Base-by-base conservation (phyloP, 2,888 invertebrate genomes). In the Xylota sylvarum region DNA sequence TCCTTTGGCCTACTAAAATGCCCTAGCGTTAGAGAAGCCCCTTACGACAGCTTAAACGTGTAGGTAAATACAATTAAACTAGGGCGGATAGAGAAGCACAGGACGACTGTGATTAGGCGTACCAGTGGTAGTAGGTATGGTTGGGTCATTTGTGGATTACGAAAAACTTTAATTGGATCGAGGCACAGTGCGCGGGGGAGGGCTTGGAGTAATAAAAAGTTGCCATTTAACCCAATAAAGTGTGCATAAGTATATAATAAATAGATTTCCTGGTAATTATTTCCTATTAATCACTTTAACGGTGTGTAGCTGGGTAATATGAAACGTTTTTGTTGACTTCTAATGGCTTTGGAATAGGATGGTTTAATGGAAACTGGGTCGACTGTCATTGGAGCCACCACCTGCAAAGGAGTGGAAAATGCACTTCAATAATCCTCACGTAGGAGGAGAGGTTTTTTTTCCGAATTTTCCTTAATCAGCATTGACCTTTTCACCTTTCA, bases 11-110 rank as follows among this genome's bases (percentile, higher is more conserved):
- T n/a, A 4, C 17, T 35, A 56, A 32, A 32, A 14, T 4, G 17
- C 35, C 9, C 56, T 4, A 56, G 30, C 0, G 14, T 17, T 14
- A 3, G 3, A 6, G n/a, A n/a, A 6, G 23, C 6, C 50, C 12
- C 58, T 35, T 58, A 58, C 58, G 58, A 35, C 37, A 58, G 58
- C 58, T 58, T 37, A 58, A 58, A 40, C 58, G 37, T 58, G 58
- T 58, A 58, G 58, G 58, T 58, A 58, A 58, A 58, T 40, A 40
- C 37, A 58, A 58, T 58, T 35, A 58, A 5, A 37, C 23, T 35
- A 17, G 58, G 19, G 10, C 10, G 5, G n/a, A n/a, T n/a, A n/a
- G n/a, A n/a, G n/a, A n/a, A n/a, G 9, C 14, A 2, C 4, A 14
- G 7, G 19, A 14, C 14, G 9, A 9, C 48, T 52, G 30, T 52